Evolutionary conservation across 1,140 invertebrate genomes (phyloP), one percentile per base, ranked within the genome.

Genomic region (Rhizoglyphus robini): DNA sequence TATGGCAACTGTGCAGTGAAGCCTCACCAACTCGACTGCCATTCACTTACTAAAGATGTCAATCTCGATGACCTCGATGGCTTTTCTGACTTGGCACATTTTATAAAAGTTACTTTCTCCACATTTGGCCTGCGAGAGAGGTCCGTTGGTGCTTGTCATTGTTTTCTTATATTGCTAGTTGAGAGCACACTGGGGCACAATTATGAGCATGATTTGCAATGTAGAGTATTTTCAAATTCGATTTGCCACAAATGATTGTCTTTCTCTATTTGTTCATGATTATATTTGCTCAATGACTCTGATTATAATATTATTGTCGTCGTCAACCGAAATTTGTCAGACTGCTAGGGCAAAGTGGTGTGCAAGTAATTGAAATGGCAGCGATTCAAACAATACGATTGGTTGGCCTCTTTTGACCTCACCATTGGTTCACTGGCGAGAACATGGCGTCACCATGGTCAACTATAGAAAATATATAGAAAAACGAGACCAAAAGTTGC

Each of bases 141-240:
- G 8, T 41, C 8, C 18, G 8, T 8, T 11, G 18, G 36, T 18
- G 36, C 8, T 11, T 18, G 8, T 11, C 36, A 41, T 41, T 41
- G 8, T 8, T 5, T 54, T 54, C 51, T 27, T 8, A 54, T 54
- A 20, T 54, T 46, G 41, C 41, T 23, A n/a, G n/a, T n/a, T n/a
- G n/a, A n/a, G n/a, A n/a, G n/a, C n/a, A n/a, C n/a, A n/a, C n/a
- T n/a, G n/a, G n/a, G n/a, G 41, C 41, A 46, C 41, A 15, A 46
- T 46, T 46, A 46, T n/a, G n/a, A n/a, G n/a, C n/a, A 54, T 8
- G 15, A 54, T 54, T 32, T 54, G 51, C 51, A 54, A 54, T 54
- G 51, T 54, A 54, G 51, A 54, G 8, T 41, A 18, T 18, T 54
- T 54, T 54, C 51, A 54, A 54, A 54, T 54, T 54, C 8, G 5